Evolutionary conservation across 2,113 vertebrate genomes (phyloP), one percentile per base, ranked within the genome.

Genomic region (Okapia johnstoni): DNA sequence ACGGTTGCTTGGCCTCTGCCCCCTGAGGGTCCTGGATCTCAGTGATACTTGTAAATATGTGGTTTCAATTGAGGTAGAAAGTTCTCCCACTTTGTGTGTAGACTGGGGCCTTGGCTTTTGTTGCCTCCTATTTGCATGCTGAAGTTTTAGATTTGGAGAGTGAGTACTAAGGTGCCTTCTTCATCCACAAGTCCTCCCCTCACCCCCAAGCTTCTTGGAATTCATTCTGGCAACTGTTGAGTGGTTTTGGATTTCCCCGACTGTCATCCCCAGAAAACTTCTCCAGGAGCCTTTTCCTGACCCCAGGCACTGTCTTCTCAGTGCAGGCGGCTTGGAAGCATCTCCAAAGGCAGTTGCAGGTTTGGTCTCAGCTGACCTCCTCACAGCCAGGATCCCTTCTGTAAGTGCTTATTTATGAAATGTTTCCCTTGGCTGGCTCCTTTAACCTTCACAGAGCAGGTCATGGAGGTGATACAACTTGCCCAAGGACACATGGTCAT

Each of bases 81-180:
- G n/a, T 89, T 84, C 54, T 97, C 36, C 30, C 7, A 10, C 76
- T 92, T 94, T 89, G 17, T 90, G 43, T 94, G 80, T 96, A 54
- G 36, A 30, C 40, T 55, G 84, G 28, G 36, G 30, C 66, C 40
- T 95, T 94, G 66, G n/a, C 85, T 96, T 98, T 92, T 96, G 58
- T 90, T 93, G 73, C 63, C 43, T 85, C 17, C 7, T 92, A 28
- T 66, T 87, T 76, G 52, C 63, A 3, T 88, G 50, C 33, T 92
- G 81, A 92, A 40, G 84, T 58, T 97, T 91, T 84, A 33, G 52
- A 94, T 95, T 93, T 95, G 63, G 81, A 60, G 54, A 90, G 54
- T 95, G 85, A 96, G 7, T 93, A 33, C 50, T 66, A 93, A 57
- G 43, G 12, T 90, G 36, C 28, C 30, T 66, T 9, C 77, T 91